phyloP scores from a whole-genome alignment of 2,797 vertebrate genomes.

The Iguana delicatissima region DNA sequence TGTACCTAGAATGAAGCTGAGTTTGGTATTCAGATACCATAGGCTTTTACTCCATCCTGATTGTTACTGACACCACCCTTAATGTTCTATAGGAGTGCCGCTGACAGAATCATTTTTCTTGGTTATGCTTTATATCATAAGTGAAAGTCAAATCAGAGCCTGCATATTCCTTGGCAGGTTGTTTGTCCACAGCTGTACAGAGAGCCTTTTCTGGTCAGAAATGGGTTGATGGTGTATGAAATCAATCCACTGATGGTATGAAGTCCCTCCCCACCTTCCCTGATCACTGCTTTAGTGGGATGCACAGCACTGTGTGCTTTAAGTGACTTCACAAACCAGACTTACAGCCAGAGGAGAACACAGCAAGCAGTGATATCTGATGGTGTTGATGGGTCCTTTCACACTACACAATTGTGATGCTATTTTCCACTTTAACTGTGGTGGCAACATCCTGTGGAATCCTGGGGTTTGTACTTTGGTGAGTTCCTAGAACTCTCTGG shows the following conservation, averaged over 20 bases:
- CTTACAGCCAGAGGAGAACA: not conserved
- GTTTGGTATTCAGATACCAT: not conserved
- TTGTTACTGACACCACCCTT: not conserved
- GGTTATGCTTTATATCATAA: conserved; percentile 7
- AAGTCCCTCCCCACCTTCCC: too few species aligned
- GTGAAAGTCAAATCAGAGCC: not conserved
- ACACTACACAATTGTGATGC: too few species aligned
- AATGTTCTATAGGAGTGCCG: too few species aligned
- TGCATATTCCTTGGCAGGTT: not conserved
- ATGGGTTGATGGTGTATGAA: too few species aligned
- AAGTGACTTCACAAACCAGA: not conserved
- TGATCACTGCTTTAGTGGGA: not conserved
- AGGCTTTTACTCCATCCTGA: not conserved
- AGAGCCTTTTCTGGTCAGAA: not conserved
- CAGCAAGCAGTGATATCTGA: too few species aligned
- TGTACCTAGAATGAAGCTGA: not conserved
- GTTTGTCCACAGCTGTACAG: not conserved
- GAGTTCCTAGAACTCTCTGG: too few species aligned
- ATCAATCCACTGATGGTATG: not conserved
- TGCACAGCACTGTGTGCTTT: not conserved
- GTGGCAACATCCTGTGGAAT: too few species aligned
- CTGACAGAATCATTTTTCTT: conserved; percentile 15
- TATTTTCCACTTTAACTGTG: too few species aligned
- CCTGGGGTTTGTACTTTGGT: too few species aligned
- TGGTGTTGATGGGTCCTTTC: too few species aligned